phyloP scores from a whole-genome alignment of 2,113 vertebrate genomes.

The Gymnorhina tibicen region DNA sequence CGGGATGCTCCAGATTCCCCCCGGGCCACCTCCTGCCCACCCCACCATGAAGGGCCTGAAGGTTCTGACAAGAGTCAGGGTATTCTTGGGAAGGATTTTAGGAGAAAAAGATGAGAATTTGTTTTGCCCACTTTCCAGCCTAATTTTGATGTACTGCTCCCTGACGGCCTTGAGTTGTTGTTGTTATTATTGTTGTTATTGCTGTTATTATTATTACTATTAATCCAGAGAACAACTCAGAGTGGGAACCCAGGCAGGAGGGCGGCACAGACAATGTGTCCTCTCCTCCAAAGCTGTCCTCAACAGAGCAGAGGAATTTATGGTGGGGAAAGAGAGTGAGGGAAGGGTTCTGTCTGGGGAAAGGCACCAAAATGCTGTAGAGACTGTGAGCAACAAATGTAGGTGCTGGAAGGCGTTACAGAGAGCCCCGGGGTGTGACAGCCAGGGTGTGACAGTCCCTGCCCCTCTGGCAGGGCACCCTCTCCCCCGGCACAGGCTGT shows the following conservation, averaged over 20 bases:
- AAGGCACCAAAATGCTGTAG: neutral
- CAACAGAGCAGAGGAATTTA: neutral
- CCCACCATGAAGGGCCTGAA: accelerated
- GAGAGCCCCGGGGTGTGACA: neutral
- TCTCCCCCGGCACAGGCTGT: neutral
- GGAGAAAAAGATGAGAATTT: neutral
- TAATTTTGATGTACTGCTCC: neutral
- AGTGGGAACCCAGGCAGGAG: neutral
- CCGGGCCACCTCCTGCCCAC: neutral
- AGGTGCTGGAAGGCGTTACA: neutral
- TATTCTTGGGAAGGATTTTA: neutral
- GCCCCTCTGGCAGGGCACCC: neutral
- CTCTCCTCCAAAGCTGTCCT: neutral
- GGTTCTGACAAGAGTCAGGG: neutral
- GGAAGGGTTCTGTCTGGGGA: neutral
- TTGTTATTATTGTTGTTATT: too few species aligned
- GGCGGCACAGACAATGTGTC: accelerated
- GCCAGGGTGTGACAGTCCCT: neutral
- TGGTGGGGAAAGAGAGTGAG: neutral
- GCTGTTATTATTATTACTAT: too few species aligned
- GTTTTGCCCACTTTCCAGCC: neutral
- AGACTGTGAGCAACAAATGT: neutral
- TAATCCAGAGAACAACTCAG: accelerated
- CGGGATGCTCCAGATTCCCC: neutral
- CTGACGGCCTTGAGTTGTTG: neutral